Evolutionary conservation across 2,113 vertebrate species (phyloP), one percentile per base, ranked within the genome.

Genomic region (Thinocorus orbignyianus): DNA sequence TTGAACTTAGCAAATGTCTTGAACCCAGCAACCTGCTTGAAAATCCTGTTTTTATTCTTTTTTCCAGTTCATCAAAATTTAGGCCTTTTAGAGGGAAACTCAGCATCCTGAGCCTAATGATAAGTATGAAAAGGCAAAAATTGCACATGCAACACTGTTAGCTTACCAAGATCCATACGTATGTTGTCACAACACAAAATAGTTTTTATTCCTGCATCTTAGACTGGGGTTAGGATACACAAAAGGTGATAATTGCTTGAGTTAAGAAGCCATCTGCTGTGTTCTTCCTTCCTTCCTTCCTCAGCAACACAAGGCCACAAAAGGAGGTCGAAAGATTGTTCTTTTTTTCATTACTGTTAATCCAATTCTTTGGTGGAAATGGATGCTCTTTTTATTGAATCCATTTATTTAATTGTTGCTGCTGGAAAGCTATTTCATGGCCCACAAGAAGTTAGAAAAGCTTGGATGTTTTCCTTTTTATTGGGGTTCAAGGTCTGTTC

Each of bases 281-380:
- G 35, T 64, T 72, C 33, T 64, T 94, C 58, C 62, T 80, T 76
- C 22, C 37, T 86, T 65, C 22, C 37, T 86, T 65, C 57, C 74
- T 69, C 68, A 74, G 49, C 41, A 49, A 69, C 12, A 42, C 2
- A 1, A 81, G 33, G 26, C 31, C 58, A 42, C 31, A 52, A 49
- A 57, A 91, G 49, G 23, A 92, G 33, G 58, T 88, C 60, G 77
- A 66, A 85, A 68, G 8, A 54, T 68, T 49, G 44, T 93, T 74
- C 15, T 49, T 91, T 84, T 85, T 87, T 82, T 93, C 35, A 33
- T 82, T 92, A 54, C 82, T 96, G 66, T 87, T 93, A 91, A 87
- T 90, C 55, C 37, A 88, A 15, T 93, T 95, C 51, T 93, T 94
- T 35, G 39, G 55, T 90, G 55, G 82, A 96, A 93, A 62, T 82